Conservation (phyloP, 2,888 invertebrate species). For the Tiphia femorata region DNA sequence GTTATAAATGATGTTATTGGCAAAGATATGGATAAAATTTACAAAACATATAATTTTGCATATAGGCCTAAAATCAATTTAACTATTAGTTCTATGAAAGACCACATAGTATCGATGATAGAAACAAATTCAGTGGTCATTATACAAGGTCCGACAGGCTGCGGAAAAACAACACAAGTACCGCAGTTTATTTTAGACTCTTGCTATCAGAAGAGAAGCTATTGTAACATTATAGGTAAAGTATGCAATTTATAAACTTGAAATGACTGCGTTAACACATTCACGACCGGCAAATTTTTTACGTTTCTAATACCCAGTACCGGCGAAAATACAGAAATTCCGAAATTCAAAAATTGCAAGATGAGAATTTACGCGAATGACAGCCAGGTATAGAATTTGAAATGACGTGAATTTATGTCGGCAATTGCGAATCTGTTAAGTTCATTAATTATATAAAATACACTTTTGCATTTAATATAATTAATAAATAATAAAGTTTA, state of each 20-base stretch:
- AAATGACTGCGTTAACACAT: too few species aligned
- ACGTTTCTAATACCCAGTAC: too few species aligned
- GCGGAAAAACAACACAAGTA: constrained; percentile 90
- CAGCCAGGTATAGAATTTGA: too few species aligned
- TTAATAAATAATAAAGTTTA: neutral
- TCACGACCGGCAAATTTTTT: too few species aligned
- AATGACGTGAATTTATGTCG: too few species aligned
- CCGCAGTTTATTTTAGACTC: constrained; percentile 94
- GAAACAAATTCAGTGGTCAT: constrained; percentile 81
- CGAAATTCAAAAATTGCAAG: too few species aligned
- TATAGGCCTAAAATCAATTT: constrained; percentile 51
- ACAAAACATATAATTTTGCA: constrained; percentile 60
- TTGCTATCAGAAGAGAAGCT: constrained; percentile 73
- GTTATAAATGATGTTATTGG: constrained; percentile 36
- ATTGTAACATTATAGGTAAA: constrained; percentile 82
- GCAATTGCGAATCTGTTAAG: too few species aligned
- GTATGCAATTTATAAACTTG: neutral
- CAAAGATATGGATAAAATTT: constrained; percentile 55
- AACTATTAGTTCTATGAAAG: constrained; percentile 51
- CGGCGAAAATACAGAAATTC: too few species aligned
- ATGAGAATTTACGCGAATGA: too few species aligned
- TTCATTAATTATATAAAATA: neutral
- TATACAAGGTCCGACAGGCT: constrained; percentile 94
- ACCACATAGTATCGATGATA: constrained; percentile 79
- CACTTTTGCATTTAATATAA: neutral